Percentiles rank a stretch among this genome's conserved stretches.
Conservation (phyloP, 2,888 invertebrate genomes). For the Caenorhabditis wallacei region DNA sequence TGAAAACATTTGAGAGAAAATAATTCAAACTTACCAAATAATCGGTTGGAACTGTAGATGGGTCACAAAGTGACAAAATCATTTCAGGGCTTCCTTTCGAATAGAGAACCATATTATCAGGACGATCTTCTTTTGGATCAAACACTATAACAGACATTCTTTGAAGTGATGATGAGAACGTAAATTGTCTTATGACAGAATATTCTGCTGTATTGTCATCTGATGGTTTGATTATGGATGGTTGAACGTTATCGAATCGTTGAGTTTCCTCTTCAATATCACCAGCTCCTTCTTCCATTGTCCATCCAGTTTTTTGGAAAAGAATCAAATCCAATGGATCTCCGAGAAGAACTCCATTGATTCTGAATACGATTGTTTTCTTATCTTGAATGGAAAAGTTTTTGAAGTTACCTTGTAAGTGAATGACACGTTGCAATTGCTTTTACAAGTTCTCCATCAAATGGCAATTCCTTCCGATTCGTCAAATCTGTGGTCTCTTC, state of each 20-base stretch:
- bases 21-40: constrained; percentile 79
- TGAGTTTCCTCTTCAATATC: constrained; percentile 65
- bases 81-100: constrained; percentile 84
- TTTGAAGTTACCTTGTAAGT: constrained; percentile 69
- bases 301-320: constrained; percentile 82
- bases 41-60: constrained; percentile 85
- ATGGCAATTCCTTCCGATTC: constrained; percentile 69
- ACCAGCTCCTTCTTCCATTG: constrained; percentile 83
- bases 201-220: constrained; percentile 73
- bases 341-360: constrained; percentile 88
- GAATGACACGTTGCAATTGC: constrained; percentile 81
- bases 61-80: constrained; percentile 84
- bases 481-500: constrained; percentile 75
- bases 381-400: too few relatives aligned
- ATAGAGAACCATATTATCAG: constrained; percentile 84
- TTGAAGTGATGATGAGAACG: constrained; percentile 84
- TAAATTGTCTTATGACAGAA: constrained; percentile 85
- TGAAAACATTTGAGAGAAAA: not conserved
- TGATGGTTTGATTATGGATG: constrained; percentile 64
- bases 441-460: constrained; percentile 77
- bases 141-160: constrained; percentile 86
- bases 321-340: constrained; percentile 86
- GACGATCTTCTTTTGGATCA: constrained; percentile 61
- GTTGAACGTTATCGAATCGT: constrained; percentile 68
- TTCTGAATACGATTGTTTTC: constrained; percentile 84